A percentile compares a stretch with the other conserved stretches of the same genome.
These are phyloP conservation scores for Sclerodermus sp. DNA, from an alignment of 2,888 invertebrate species.

Conservation along the genomic window DNA sequence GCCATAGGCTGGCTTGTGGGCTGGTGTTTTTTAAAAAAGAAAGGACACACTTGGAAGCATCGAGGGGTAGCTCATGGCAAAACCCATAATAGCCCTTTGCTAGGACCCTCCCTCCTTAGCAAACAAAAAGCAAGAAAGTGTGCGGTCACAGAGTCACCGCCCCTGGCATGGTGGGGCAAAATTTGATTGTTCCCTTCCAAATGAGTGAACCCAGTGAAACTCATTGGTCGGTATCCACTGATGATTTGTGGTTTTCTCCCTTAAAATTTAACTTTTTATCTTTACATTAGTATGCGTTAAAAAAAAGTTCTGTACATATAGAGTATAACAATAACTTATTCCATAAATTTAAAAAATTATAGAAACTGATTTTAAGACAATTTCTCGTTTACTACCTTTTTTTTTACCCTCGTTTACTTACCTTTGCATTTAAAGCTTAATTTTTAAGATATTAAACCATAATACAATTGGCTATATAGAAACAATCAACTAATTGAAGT, in stretches of 20 bases:
- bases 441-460: no score
- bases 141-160: conserved; percentile 51
- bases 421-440: background rate
- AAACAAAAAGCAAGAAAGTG: conserved; percentile 31
- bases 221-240: conserved; percentile 30
- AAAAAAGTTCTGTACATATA: no score
- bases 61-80: conserved; percentile 33
- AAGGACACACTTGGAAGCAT: conserved; percentile 7
- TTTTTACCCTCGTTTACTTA: background rate
- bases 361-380: no score
- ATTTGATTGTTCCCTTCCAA: conserved; percentile 56
- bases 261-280: no score
- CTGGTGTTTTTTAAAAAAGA: background rate
- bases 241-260: conserved; percentile 26
- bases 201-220: conserved; percentile 44
- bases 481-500: no score
- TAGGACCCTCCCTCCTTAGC: conserved; percentile 30
- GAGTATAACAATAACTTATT: no score
- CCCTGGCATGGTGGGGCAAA: conserved; percentile 54
- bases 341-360: no score
- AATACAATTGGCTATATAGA: no score
- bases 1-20: no score
- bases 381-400: no score
- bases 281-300: no score
- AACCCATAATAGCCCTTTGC: conserved; percentile 52